Conservation (phyloP, 2,113 vertebrate genomes). For the Chaetodon trifascialis region DNA sequence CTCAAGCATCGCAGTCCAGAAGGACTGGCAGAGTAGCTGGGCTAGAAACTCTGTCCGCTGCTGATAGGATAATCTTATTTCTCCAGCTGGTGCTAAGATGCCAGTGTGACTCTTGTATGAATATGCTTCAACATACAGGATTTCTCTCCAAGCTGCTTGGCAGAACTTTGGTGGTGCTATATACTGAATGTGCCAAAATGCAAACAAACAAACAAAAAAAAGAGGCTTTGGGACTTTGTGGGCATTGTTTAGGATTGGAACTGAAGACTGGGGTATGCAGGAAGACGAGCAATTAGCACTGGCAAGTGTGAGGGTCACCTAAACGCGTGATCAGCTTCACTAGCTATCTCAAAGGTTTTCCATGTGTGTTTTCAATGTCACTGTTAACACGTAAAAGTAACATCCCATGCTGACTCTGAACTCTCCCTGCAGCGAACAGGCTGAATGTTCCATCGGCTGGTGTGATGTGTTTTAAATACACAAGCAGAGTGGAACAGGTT, state of each 20-base stretch:
- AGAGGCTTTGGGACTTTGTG: conserved; percentile 52
- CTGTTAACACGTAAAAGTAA: conserved; percentile 19
- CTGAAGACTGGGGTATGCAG: conserved; percentile 20
- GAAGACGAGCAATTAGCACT: conserved; percentile 30
- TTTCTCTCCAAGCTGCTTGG: conserved; percentile 56
- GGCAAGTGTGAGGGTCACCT: conserved; percentile 44
- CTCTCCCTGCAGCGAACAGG: conserved; percentile 22
- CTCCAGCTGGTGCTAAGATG: conserved; percentile 68
- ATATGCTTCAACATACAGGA: conserved; percentile 47
- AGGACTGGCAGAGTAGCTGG: conserved; percentile 50
- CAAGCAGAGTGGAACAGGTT: conserved; percentile 14
- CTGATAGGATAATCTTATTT: conserved; percentile 77
- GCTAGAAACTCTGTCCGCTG: conserved; percentile 57
- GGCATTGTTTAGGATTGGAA: conserved; percentile 43
- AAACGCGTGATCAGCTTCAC: conserved; percentile 28
- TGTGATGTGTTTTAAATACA: conserved; percentile 4
- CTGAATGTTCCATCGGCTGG: conserved; percentile 26
- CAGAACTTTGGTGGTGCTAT: conserved; percentile 70
- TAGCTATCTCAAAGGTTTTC: conserved; percentile 26
- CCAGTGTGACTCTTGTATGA: conserved; percentile 61
- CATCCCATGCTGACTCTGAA: conserved; percentile 41
- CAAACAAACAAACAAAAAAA: conserved; percentile 15
- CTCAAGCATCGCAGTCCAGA: conserved; percentile 39
- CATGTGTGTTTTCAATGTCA: conserved; percentile 27
- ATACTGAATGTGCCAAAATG: conserved; percentile 73